Evolutionary conservation across 1,140 invertebrate species (phyloP).

Genomic region (Hesperophylax magnus): DNA sequence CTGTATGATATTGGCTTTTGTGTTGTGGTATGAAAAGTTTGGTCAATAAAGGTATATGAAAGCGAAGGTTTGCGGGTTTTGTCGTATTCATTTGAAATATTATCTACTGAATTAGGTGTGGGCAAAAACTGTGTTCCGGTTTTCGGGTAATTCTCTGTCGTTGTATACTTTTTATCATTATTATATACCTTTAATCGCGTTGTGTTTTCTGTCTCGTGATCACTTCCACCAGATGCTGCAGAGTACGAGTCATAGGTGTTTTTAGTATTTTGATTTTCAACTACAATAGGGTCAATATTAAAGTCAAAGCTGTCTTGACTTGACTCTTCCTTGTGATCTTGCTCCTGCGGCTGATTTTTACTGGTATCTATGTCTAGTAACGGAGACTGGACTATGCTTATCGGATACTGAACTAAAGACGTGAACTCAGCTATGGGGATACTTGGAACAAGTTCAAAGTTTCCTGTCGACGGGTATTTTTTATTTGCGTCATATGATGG

Average conservation of each 20-base stretch:
- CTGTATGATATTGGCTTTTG: slow-evolving; percentile 60
- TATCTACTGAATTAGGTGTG: slow-evolving; percentile 42
- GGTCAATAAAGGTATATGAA: slow-evolving; percentile 54
- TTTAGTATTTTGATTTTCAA: slow-evolving; percentile 44
- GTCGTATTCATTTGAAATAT: slow-evolving; percentile 23
- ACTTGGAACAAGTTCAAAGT: slow-evolving; percentile 65
- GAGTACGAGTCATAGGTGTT: slow-evolving; percentile 48
- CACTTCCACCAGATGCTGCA: slow-evolving; percentile 53
- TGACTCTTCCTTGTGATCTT: slow-evolving; percentile 32
- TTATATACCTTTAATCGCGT: not conserved
- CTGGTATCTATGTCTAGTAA: slow-evolving; percentile 72
- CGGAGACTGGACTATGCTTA: slow-evolving; percentile 75
- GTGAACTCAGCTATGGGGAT: slow-evolving; percentile 75
- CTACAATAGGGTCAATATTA: slow-evolving; percentile 50
- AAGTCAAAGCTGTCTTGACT: slow-evolving; percentile 40
- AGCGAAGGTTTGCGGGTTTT: slow-evolving; percentile 33
- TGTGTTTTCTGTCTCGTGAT: slow-evolving; percentile 26
- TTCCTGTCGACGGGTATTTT: not conserved
- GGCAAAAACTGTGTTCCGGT: slow-evolving; percentile 49
- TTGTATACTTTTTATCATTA: not conserved
- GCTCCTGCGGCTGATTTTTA: slow-evolving; percentile 59
- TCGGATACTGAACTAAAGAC: slow-evolving; percentile 77
- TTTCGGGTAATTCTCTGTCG: slow-evolving; percentile 31
- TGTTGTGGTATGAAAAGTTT: slow-evolving; percentile 45
- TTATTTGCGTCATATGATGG: slow-evolving; percentile 7